Percentiles rank a stretch among this genome's conserved stretches.
phyloP scores from a whole-genome alignment of 2,113 vertebrate species.

The Malurus alboscapulatus region DNA sequence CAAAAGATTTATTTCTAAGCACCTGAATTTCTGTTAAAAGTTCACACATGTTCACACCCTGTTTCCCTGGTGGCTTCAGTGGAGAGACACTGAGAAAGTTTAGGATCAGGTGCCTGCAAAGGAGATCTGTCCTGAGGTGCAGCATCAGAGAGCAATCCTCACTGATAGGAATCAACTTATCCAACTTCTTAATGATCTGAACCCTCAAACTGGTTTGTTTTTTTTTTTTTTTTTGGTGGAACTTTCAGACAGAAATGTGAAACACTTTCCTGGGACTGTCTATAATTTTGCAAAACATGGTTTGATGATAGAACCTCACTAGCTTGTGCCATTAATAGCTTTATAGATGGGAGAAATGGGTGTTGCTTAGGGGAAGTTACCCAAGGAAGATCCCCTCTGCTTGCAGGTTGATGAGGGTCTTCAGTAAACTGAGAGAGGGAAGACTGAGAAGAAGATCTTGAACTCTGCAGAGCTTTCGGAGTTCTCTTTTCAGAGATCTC shows the following conservation, averaged over 20 bases:
- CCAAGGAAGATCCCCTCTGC: not conserved
- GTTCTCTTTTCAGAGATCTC: too few relatives aligned
- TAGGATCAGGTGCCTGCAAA: not conserved
- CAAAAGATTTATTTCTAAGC: not conserved
- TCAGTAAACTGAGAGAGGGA: not conserved
- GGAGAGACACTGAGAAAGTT: not conserved
- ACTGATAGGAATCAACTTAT: not conserved
- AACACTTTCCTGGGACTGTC: not conserved
- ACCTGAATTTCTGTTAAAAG: not conserved
- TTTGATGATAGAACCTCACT: not conserved
- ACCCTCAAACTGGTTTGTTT: not conserved
- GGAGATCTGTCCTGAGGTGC: not conserved
- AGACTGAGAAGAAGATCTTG: not conserved
- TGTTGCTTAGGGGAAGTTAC: not conserved
- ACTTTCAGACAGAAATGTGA: not conserved
- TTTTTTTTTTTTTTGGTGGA: not conserved
- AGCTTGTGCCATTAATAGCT: accelerated
- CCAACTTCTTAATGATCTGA: not conserved
- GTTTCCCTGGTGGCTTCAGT: not conserved
- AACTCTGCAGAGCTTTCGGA: not conserved
- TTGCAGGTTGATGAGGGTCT: not conserved
- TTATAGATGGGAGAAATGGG: not conserved
- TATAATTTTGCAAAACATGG: not conserved
- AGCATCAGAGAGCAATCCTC: not conserved
- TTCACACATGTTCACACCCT: not conserved